Evolutionary conservation across 92 coral and sea anemone genomes (phyloP).

Genomic region (Actinernus sp.): DNA sequence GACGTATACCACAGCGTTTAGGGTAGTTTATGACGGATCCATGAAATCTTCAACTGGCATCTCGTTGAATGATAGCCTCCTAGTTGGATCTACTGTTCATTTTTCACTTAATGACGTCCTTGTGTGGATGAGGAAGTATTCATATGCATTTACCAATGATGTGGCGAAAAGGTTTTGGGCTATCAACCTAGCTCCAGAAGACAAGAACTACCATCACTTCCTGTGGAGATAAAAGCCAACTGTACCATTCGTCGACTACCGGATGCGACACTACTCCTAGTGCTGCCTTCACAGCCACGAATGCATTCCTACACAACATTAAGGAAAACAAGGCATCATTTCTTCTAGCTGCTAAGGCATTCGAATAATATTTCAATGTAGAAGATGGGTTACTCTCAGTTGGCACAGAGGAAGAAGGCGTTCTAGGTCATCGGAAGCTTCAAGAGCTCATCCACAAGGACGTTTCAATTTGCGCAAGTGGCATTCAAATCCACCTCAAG

Average conservation of each 20-base stretch:
- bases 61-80: constrained; percentile 41
- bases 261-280: constrained; percentile 49
- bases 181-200: too few relatives aligned
- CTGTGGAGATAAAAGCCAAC: constrained; percentile 25
- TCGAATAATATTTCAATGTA: constrained; percentile 23
- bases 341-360: constrained; percentile 26
- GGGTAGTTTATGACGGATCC: constrained; percentile 64
- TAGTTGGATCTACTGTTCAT: constrained; percentile 34
- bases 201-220: too few relatives aligned
- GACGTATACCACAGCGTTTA: constrained; percentile 38
- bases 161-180: constrained; percentile 53
- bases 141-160: constrained; percentile 32
- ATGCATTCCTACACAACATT: constrained; percentile 6
- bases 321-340: constrained; percentile 8
- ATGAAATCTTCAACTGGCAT: constrained; percentile 47
- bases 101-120: constrained; percentile 30
- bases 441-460: constrained; percentile 22
- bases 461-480: constrained; percentile 18
- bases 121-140: constrained; percentile 28
- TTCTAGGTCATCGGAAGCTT: constrained; percentile 2
- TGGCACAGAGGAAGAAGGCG: constrained; percentile 22
- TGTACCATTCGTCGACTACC: constrained; percentile 29
- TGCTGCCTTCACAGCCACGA: constrained; percentile 34
- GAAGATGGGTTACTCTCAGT: constrained; percentile 32
- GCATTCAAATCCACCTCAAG: constrained; percentile 24